These are phyloP conservation scores for Emydura subglobosa DNA, from an alignment of 2,113 vertebrate genomes.

Conservation along the genomic window DNA sequence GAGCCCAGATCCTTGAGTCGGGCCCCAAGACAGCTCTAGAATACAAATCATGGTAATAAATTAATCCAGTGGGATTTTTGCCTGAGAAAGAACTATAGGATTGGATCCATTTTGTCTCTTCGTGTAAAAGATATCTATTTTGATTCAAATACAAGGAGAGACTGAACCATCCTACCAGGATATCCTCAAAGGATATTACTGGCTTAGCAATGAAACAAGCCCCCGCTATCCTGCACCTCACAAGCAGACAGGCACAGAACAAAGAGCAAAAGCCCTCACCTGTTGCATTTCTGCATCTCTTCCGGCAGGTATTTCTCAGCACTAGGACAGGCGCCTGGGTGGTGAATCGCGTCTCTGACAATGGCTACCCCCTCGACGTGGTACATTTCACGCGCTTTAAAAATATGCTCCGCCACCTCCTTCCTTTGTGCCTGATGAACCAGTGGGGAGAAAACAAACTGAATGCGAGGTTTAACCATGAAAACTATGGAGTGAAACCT, in stretches of 20 bases:
- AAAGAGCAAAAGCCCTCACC: neutral
- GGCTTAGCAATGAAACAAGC: neutral
- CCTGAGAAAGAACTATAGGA: neutral
- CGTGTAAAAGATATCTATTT: neutral
- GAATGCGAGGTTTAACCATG: conserved; percentile 80
- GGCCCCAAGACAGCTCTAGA: neutral
- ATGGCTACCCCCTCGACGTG: conserved; percentile 82
- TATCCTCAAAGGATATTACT: neutral
- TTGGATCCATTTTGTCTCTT: neutral
- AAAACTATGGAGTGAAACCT: conserved; percentile 80
- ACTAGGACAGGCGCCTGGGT: conserved; percentile 84
- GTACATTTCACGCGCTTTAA: conserved; percentile 59
- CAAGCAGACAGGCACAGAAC: neutral
- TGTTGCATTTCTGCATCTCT: neutral
- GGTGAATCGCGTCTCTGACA: conserved; percentile 69
- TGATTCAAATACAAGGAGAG: neutral
- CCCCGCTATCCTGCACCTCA: too few relatives aligned
- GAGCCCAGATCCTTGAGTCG: neutral
- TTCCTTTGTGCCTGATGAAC: conserved; percentile 51
- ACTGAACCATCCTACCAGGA: neutral
- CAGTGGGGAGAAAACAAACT: conserved; percentile 71
- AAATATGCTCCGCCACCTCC: neutral
- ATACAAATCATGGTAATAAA: neutral
- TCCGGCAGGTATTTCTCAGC: conserved; percentile 84
- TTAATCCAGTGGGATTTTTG: neutral